Evolutionary conservation across 2,888 invertebrate species (phyloP), one percentile per base, ranked within the genome.

Genomic region (Oconnorella tubifera): DNA sequence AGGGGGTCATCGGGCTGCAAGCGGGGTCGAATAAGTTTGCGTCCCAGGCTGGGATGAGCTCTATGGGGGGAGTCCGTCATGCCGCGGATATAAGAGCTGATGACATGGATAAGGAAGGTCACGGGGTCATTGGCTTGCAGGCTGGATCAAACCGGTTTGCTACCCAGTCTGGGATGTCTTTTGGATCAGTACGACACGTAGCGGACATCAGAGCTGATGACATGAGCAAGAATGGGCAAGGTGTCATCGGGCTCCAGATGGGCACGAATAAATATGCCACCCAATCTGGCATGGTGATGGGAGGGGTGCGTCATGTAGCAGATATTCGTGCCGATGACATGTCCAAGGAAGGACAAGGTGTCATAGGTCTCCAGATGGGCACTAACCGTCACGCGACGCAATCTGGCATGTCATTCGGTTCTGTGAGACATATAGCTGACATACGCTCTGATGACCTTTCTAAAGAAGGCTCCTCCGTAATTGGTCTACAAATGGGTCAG

Each of bases 101-200:
- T 31, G 51, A 50, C 29, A 60, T 60, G 60, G 31, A 28, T n/a
- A 60, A 60, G 50, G 60, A 60, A 28, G 51, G 60, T 28, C 49
- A 50, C 29, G 14, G 10, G 2, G 70, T 77, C 25, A 75, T 80
- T 33, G 75, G 78, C 27, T 72, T 77, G 6, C 81, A 81, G 68
- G 72, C 76, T 56, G 81, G 81, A 14, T 74, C 72, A 62, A 81
- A 79, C 68, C 74, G 78, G 67, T 75, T 75, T 3, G 80, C 80
- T 31, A 74, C 73, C 40, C 81, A 81, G 64, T 62, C 72, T 19
- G 80, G 80, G 1, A 80, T 79, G 79, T 63, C 72, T 53, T 73
- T 78, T 68, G 80, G 80, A 6, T 69, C 72, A 10, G 72, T 72
- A 28, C 70, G 80, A 56, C 77, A 78, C 62, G 72, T 75, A 53